Conservation (phyloP, 2,888 invertebrate genomes). For the Tetropium fuscum region DNA sequence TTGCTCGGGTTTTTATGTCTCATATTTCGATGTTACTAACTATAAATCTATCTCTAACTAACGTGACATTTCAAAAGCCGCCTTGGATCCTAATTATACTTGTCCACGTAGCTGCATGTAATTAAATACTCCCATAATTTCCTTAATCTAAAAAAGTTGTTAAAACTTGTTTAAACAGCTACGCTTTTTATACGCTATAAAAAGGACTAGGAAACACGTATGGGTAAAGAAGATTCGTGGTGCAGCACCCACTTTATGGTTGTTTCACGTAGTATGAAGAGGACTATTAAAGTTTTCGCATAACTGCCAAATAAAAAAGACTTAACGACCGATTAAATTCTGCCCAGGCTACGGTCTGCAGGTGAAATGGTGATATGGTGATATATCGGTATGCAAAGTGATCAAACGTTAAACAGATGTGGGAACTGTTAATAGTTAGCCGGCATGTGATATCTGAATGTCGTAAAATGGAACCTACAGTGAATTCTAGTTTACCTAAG, state of each 20-base stretch:
- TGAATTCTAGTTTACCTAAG: no score
- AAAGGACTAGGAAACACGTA: neutral
- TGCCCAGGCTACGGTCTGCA: constrained; percentile 42
- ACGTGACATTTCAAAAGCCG: no score
- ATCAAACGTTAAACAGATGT: constrained; percentile 1
- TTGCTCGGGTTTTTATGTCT: no score
- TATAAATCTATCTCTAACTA: no score
- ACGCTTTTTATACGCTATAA: neutral
- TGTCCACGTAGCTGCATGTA: no score
- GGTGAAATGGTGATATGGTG: constrained; percentile 45
- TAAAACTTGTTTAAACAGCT: no score
- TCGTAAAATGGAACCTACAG: no score
- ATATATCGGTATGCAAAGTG: constrained; percentile 29
- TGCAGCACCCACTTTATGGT: constrained; percentile 1
- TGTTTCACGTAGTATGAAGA: constrained; percentile 23
- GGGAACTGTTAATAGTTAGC: neutral
- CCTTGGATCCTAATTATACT: no score
- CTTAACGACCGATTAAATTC: constrained; percentile 52
- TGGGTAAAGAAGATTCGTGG: neutral
- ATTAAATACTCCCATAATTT: no score
- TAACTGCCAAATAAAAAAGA: constrained; percentile 53
- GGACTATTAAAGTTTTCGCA: constrained; percentile 52
- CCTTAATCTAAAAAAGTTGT: no score
- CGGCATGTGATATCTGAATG: no score
- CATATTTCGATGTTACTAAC: no score